phyloP scores from a whole-genome alignment of 2,797 vertebrate species.

The Discoglossus pictus region DNA sequence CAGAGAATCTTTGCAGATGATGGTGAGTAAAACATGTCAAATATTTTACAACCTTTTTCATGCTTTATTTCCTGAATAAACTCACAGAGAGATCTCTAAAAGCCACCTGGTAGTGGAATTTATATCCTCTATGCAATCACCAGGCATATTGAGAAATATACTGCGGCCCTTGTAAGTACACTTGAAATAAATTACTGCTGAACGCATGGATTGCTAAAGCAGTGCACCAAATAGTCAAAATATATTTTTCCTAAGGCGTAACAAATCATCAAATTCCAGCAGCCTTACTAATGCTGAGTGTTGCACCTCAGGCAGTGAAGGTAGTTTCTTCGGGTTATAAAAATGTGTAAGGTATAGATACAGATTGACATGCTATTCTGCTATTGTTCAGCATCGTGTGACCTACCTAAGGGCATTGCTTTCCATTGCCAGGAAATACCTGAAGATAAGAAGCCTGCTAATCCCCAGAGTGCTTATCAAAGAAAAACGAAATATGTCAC shows the following conservation, averaged over 20 bases:
- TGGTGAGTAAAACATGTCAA: conserved; percentile 47
- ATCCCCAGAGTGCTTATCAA: conserved; percentile 18
- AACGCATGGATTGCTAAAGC: conserved; percentile 40
- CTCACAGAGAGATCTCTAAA: conserved; percentile 47
- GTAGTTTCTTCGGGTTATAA: conserved; percentile 14
- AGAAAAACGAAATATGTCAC: conserved; percentile 16
- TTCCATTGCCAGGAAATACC: conserved; percentile 21
- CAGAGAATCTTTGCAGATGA: conserved; percentile 46
- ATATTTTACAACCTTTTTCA: conserved; percentile 47
- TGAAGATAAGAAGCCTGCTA: conserved; percentile 23
- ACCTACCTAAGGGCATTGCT: conserved; percentile 33
- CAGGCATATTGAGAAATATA: conserved; percentile 50
- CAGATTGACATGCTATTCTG: conserved; percentile 29
- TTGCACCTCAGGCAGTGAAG: conserved; percentile 9
- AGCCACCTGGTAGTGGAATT: conserved; percentile 47
- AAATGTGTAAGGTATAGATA: conserved; percentile 11
- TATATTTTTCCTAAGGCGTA: conserved; percentile 43
- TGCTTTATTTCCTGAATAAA: conserved; percentile 49
- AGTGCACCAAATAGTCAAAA: conserved; percentile 45
- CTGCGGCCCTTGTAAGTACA: conserved; percentile 45
- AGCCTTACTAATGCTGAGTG: conserved; percentile 16
- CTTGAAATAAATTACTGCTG: conserved; percentile 46
- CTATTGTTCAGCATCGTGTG: conserved; percentile 32
- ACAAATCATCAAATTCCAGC: conserved; percentile 41
- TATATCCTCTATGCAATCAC: conserved; percentile 41